Base-by-base conservation (phyloP, 2,888 invertebrate genomes). In the Timandra comae region DNA sequence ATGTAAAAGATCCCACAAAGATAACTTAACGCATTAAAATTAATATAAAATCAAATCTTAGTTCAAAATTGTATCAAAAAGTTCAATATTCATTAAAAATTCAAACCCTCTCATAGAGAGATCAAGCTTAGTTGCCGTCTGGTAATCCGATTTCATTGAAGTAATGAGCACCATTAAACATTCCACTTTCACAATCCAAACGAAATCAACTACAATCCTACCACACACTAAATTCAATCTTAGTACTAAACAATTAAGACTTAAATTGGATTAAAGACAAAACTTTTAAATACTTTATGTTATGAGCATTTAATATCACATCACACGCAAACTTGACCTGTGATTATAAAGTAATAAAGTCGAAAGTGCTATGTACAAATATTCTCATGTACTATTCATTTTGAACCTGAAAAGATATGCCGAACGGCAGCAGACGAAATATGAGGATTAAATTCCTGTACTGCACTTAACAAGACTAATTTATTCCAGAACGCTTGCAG, bases 401-500 rank as follows among this genome's bases (percentile, higher is more conserved):
- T 65, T 62, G 65, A 66, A 74, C 65, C 70, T 75, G 69, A 71
- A 80, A 77, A 82, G 81, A 82, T 79, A 76, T 77, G 72, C 77
- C 74, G 72, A 79, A 74, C 71, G 62, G 53, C 62, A 56, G 73
- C 76, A 81, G 79, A 76, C 80, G 82, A 84, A 84, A 84, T 84
- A 85, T 84, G 81, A 78, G 82, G 80, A 84, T 84, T 82, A 82
- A 82, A 85, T 81, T 85, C 81, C 78, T 74, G 79, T 72, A 78
- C 72, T 79, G 80, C 80, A 80, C 76, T 84, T 82, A 84, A 84
- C 80, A 72, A 81, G 81, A 73, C 80, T 79, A 84, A 84, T 84
- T 82, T 84, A 81, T 80, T 76, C 74, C 61, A 63, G 69, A 65
- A 63, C 67, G 71, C 71, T 49, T 65, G 69, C 63, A 67, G 32